These are phyloP conservation scores for Tachina grossa DNA, from an alignment of 2,888 invertebrate species.

Conservation along the genomic window DNA sequence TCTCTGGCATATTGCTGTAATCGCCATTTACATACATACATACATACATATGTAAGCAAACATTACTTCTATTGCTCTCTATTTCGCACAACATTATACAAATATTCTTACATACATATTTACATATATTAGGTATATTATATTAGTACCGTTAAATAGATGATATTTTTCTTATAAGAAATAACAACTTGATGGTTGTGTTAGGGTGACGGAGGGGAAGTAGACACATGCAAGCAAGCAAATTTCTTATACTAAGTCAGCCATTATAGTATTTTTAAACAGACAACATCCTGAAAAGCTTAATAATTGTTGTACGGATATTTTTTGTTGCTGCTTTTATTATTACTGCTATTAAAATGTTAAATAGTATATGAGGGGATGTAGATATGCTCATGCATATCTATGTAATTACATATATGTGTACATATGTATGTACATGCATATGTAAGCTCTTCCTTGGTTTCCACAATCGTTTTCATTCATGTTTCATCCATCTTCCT, in stretches of 20 bases:
- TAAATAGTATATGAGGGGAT: background rate
- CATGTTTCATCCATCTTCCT: conserved; percentile 38
- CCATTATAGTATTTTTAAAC: conserved; percentile 61
- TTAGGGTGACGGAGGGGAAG: background rate
- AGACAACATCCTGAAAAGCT: conserved; percentile 73
- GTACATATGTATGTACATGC: background rate
- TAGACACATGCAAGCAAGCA: background rate
- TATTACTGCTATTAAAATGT: background rate
- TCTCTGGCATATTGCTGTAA: background rate
- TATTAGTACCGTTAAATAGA: conserved; percentile 13
- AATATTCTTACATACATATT: background rate
- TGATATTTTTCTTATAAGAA: conserved; percentile 1
- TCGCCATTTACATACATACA: too few species aligned
- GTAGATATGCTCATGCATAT: background rate
- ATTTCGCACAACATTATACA: background rate
- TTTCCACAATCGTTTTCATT: conserved; percentile 62
- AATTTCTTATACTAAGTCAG: conserved; percentile 50
- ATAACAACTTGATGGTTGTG: background rate
- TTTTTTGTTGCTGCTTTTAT: conserved; percentile 43
- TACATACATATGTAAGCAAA: background rate
- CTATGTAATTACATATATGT: background rate
- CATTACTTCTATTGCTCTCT: background rate
- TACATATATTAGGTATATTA: background rate
- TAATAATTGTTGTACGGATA: conserved; percentile 72
- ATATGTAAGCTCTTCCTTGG: background rate